A percentile compares a stretch with the other conserved stretches of the same genome.
Conservation (phyloP, 1,140 invertebrate species). For the Sitobion miscanthi region DNA sequence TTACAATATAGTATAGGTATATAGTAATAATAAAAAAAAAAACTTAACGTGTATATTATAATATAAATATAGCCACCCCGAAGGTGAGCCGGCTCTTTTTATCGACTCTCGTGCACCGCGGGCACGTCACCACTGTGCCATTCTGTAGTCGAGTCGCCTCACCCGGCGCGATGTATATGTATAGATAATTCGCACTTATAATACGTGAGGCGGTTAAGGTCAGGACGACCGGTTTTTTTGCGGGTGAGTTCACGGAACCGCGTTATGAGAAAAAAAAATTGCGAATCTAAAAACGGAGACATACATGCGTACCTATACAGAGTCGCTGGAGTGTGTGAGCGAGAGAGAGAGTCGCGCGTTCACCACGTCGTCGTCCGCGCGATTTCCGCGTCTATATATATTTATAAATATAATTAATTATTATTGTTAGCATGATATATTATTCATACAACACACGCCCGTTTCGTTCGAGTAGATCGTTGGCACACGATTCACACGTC, state of each 20-base stretch:
- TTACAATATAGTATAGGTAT: neutral
- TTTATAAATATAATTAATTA: neutral
- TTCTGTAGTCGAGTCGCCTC: neutral
- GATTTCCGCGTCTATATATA: constrained; percentile 26
- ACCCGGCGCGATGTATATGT: neutral
- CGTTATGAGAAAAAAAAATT: neutral
- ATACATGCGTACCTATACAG: neutral
- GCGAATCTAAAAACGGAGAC: neutral
- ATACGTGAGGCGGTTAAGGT: constrained; percentile 24
- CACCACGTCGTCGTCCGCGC: neutral
- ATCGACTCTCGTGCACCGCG: neutral
- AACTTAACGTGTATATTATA: neutral
- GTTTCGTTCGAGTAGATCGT: neutral
- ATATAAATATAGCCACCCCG: neutral
- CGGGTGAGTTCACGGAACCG: constrained; percentile 24
- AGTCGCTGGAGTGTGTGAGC: neutral
- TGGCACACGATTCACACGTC: neutral
- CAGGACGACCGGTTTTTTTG: constrained; percentile 20
- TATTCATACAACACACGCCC: neutral
- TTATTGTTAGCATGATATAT: neutral
- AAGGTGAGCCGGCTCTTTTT: constrained; percentile 2
- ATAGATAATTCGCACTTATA: neutral
- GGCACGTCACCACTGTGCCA: neutral
- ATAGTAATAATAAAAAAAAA: neutral
- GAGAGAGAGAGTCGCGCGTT: neutral